Conservation (phyloP, 2,888 invertebrate genomes). For the Dascillus cervinus region DNA sequence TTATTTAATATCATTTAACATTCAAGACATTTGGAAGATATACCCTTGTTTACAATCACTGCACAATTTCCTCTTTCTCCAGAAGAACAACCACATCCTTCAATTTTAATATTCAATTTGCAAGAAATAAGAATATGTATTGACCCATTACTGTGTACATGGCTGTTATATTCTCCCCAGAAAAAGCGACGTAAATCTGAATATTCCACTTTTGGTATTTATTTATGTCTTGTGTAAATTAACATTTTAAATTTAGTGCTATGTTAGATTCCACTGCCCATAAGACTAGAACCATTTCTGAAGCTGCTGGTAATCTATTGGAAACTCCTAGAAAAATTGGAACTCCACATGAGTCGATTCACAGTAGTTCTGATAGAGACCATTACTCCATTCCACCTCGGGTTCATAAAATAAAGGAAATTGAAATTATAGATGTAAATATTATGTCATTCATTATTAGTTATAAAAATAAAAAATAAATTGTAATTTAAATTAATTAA, state of each 20-base stretch:
- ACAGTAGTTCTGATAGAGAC: constrained; percentile 45
- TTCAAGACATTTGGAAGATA: constrained; percentile 13
- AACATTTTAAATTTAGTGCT: neutral
- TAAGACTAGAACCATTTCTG: constrained; percentile 24
- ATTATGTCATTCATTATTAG: no score
- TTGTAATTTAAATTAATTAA: neutral
- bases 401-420: constrained; percentile 12
- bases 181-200: constrained; percentile 12
- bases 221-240: constrained; percentile 1
- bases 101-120: constrained; percentile 45
- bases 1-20: neutral
- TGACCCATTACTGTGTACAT: constrained; percentile 58
- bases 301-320: constrained; percentile 28
- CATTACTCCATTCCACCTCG: constrained; percentile 9
- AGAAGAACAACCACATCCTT: constrained; percentile 41
- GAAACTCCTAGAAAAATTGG: constrained; percentile 42
- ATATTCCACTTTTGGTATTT: no score
- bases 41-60: constrained; percentile 38
- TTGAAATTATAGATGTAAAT: constrained; percentile 26
- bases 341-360: constrained; percentile 44
- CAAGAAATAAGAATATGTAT: constrained; percentile 48
- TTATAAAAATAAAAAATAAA: constrained; percentile 6
- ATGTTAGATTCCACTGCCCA: neutral
- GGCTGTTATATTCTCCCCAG: constrained; percentile 51
- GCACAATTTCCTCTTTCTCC: constrained; percentile 42